Base-by-base conservation (phyloP, 2,888 invertebrate species). In the Nymphalis urticae region DNA sequence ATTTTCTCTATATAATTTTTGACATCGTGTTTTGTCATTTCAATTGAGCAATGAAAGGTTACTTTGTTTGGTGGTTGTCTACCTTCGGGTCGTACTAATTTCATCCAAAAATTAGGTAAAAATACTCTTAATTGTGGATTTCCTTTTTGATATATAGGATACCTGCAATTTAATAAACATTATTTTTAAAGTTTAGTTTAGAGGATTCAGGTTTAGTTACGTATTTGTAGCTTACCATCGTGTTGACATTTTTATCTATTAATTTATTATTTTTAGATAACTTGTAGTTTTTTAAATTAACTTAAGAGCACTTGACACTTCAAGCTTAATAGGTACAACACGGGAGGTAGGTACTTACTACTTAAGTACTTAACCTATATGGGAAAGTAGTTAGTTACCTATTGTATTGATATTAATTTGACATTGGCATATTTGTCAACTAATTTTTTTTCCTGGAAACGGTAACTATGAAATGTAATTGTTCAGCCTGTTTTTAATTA, bases 101-200 rank as follows among this genome's bases (percentile, higher is more conserved):
- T 99, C 95, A 99, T 95, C 98, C 98, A 99, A 89, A 99, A 99
- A 85, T 99, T 98, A 0, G 99, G 99, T 48, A 99, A 90, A 86
- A 98, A 98, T 13, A 99, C 94, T 69, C 99, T 93, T 48, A 97
- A 89, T 83, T 99, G 99, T n/a, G 99, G 99, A 85, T 97, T 97
- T 17, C 99, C 99, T 84, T 94, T 95, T 87, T 96, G 96, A 87
- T 97, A 98, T 48, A 98, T 81, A 1, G 98, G 98, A 91, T 98
- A 98, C 95, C 97, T 97, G 48, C 9, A 1, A 53, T 42, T 13
- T 13, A 47, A 50, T 21, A 21, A 36, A 16, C 16, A 42, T 62
- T 48, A 56, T 21, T 13, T 21, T 27, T 1, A 27, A 54, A 24
- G 17, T 17, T 13, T 42, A 10, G 13, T 4, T 42, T 3, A 42